Evolutionary conservation across 2,113 vertebrate species (phyloP), one percentile per base, ranked within the genome.

Genomic region (Ictalurus furcatus): DNA sequence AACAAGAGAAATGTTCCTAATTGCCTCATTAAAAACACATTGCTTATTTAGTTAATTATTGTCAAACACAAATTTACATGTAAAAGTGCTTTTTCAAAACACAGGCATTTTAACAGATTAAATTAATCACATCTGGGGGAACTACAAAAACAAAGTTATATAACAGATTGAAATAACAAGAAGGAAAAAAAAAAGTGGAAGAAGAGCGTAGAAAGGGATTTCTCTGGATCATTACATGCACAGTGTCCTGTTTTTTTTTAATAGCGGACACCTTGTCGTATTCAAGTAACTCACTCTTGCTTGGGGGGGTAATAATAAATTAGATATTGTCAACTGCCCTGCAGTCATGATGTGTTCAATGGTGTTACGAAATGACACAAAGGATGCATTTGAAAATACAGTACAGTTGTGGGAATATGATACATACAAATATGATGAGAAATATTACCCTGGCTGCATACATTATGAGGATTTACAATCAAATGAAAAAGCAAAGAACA

Each of bases 321-420:
- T 96, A 96, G 93, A 95, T 94, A 93, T 93, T 95, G 94, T 94
- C 94, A 96, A 96, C 96, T 96, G 96, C 94, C 96, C 96, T 95
- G 96, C 96, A 96, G 96, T 96, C 94, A 93, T 94, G 95, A 93
- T 94, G 93, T 93, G 94, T 95, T 93, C 89, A 92, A 90, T 94
- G 92, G 83, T 90, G 85, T 83, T 86, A 56, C 61, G 87, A 84
- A 92, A 92, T 73, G 87, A 94, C 91, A 92, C 91, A 90, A 90
- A 63, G 81, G 88, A 92, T 91, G 92, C 93, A 89, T 89, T 92
- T 92, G 85, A 93, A 94, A 94, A 91, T 94, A 95, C 93, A 94
- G 93, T 93, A 92, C 91, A 90, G 85, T 84, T 90, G 86, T 88
- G 92, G 73, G 91, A 88, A 90, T 87, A 91, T 86, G 34, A 86